Evolutionary conservation across 92 coral and sea anemone species (phyloP).

Genomic region (Siderastrea radians): DNA sequence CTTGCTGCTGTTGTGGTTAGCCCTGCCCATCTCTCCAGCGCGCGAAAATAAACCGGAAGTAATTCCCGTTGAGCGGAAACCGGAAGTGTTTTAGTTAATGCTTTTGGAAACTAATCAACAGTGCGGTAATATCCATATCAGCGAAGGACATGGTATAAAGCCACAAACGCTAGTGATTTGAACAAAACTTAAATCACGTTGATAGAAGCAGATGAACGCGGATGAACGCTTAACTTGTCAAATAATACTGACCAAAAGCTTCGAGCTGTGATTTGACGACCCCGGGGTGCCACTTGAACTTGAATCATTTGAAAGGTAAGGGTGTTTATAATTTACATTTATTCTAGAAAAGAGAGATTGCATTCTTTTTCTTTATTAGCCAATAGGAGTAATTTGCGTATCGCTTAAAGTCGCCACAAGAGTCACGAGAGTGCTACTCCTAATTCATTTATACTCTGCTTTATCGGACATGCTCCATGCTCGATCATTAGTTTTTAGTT

Average conservation of each 20-base stretch:
- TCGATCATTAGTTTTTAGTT: too few species aligned
- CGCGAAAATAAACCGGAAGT: conserved; percentile 8
- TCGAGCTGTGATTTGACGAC: not conserved
- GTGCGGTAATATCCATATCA: not conserved
- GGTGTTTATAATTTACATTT: not conserved
- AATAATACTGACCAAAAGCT: not conserved
- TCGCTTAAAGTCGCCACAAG: not conserved
- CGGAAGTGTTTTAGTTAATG: conserved; percentile 12
- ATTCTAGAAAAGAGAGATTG: not conserved
- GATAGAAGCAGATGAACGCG: not conserved
- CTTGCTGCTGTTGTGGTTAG: not conserved
- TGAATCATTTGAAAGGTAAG: not conserved
- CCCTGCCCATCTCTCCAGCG: not conserved
- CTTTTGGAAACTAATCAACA: conserved; percentile 42
- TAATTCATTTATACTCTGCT: too few species aligned
- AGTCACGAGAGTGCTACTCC: too few species aligned
- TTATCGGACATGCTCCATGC: too few species aligned
- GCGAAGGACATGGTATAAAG: not conserved
- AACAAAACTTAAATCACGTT: not conserved
- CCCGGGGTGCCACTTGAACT: not conserved
- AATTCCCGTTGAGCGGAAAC: conserved; percentile 21
- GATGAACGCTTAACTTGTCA: not conserved
- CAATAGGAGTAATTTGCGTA: not conserved
- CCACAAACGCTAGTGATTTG: conserved; percentile 6
- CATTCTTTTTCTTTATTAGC: not conserved